phyloP scores from a whole-genome alignment of 2,797 vertebrate genomes.

The Novumbra hubbsi region DNA sequence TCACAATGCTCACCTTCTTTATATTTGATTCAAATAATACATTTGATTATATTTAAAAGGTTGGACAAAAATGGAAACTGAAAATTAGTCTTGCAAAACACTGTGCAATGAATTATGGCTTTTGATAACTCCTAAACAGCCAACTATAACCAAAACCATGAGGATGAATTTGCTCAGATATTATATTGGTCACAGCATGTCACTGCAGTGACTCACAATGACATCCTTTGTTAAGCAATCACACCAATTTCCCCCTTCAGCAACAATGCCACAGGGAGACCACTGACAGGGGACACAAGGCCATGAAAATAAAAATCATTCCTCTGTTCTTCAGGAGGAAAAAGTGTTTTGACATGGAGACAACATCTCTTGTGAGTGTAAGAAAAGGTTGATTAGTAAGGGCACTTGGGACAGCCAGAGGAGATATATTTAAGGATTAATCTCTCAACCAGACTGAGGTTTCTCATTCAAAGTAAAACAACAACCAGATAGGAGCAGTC shows the following conservation, averaged over 20 bases:
- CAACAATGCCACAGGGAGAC: slow-evolving; percentile 39
- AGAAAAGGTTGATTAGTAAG: not conserved
- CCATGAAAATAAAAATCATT: slow-evolving; percentile 17
- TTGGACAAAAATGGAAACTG: not conserved
- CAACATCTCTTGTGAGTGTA: not conserved
- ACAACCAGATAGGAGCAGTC: not conserved
- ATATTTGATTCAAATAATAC: not conserved
- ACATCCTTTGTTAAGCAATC: slow-evolving; percentile 33
- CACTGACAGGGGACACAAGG: slow-evolving; percentile 24
- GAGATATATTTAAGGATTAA: not conserved
- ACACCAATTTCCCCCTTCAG: slow-evolving; percentile 35
- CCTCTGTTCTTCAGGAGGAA: slow-evolving; percentile 10
- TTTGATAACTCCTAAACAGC: slow-evolving; percentile 28
- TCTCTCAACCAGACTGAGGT: not conserved
- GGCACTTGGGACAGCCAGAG: not conserved
- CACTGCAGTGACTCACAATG: slow-evolving; percentile 36
- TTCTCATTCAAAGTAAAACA: not conserved
- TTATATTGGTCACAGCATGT: slow-evolving; percentile 36
- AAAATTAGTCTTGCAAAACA: not conserved
- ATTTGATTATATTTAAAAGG: not conserved
- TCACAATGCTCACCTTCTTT: not conserved
- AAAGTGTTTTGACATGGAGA: not conserved
- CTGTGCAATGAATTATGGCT: not conserved
- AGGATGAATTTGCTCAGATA: slow-evolving; percentile 25
- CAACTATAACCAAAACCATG: slow-evolving; percentile 24